Evolutionary conservation across 2,888 invertebrate species (phyloP), one percentile per base, ranked within the genome.

Genomic region (Perizoma flavofasciatum): DNA sequence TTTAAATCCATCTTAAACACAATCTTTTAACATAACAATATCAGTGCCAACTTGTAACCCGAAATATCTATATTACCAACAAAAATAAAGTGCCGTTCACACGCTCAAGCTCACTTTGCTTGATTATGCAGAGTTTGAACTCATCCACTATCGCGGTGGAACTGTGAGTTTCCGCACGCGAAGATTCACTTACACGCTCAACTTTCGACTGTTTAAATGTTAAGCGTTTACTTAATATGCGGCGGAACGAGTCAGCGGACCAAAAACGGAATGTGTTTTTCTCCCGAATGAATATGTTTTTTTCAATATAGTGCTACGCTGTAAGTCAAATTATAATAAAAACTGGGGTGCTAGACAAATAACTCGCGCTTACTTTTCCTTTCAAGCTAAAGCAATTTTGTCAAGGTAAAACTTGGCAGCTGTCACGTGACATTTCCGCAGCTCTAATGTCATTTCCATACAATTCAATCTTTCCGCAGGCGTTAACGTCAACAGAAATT

Each of bases 121-220:
- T 58, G 55, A 60, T 59, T 63, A 60, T 48, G 51, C 54, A 43
- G 61, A 54, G 52, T 61, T 58, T 53, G 61, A 58, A 58, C 61
- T 62, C 61, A 50, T 53, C 47, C 54, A 60, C 60, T 63, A 63
- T 63, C 54, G 59, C 57, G 60, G 55, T 9, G 46, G 49, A 63
- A 56, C 47, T 58, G 0, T 37, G 6, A 37, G 37, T 37, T 37
- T 56, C 49, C 33, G 41, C 55, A 52, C 54, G 63, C 57, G 55
- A 61, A 64, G 64, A 64, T 64, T 64, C 64, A 64, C 60, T 63
- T 57, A 59, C 59, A 54, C 60, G 58, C 49, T 51, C 58, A 63
- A 63, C 64, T 61, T 61, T 64, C 50, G 22, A 64, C 57, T 61
- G 65, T 65, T 59, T 55, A 61, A 64, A 64, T 58, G 64, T 61